Base-by-base conservation (phyloP, 2,888 invertebrate genomes). In the Panopea generosa region DNA sequence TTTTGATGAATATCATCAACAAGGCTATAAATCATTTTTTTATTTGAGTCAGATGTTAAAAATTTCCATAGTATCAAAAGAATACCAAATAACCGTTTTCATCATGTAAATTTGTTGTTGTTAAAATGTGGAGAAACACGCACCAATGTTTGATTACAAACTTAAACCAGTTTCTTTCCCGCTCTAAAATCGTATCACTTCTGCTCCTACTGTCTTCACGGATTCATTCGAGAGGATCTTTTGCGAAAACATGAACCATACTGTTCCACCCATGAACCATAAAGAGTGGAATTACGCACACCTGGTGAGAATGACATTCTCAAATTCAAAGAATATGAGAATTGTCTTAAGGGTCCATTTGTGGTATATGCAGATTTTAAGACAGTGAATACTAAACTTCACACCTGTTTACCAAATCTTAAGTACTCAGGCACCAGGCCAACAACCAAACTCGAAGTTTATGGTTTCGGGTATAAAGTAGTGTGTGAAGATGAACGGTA, bases 101-200 rank as follows among this genome's bases (percentile, higher is more conserved):
- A 70, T 50, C 75, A 81, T 27, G 63, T 81, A 2, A 59, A 77
- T 59, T 72, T 77, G 55, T 29, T 81, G 29, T 77, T 47, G 49
- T 57, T 77, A 56, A 71, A 27, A 38, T 24, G 52, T 20, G 56
- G 47, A 43, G 55, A 68, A 38, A 61, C 1, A 52, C 71, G 2
- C 81, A 77, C 45, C 77, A 74, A 33, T 73, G 73, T 59, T 65
- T 81, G 53, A 81, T 77, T 43, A 77, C 38, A 20, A 45, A 81
- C 47, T 57, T 81, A 14, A 74, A 74, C 47, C 38, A 71, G 0
- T 81, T 81, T 55, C 53, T 81, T 18, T 74, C 60, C 27, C 52
- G 71, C 26, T 57, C 68, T n/a, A 27, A 74, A 75, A 26, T 55
- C 11, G 2, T 40, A 55, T 50, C 24, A 56, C 45, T 65, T 61